Evolutionary conservation across 2,797 vertebrate species (phyloP).

Genomic region (Scolopax rusticola): DNA sequence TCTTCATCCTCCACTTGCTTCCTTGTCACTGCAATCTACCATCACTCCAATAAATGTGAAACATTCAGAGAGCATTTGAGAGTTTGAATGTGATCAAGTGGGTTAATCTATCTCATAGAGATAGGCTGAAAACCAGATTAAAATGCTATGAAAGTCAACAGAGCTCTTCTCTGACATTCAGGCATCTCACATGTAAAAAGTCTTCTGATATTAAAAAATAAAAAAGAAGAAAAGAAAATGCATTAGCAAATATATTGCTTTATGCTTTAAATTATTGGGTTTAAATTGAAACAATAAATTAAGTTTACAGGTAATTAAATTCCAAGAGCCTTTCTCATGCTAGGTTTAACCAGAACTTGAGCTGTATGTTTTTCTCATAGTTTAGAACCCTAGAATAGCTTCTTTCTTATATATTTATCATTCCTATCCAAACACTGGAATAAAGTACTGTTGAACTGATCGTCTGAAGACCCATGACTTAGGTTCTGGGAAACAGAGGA

Average conservation of each 20-base stretch:
- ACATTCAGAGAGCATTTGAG: background rate
- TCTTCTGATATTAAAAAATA: background rate
- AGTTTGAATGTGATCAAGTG: background rate
- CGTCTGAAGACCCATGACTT: background rate
- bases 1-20: background rate
- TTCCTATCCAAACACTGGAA: background rate
- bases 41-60: background rate
- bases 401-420: background rate
- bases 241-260: background rate
- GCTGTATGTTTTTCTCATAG: background rate
- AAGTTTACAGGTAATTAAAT: constrained; percentile 25
- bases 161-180: background rate
- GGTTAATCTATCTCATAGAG: background rate
- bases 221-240: background rate
- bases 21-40: background rate
- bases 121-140: background rate
- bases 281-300: background rate
- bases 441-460: background rate
- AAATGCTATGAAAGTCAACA: constrained; percentile 5
- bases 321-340: background rate
- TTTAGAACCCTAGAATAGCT: background rate
- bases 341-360: background rate
- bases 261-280: background rate
- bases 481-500: background rate
- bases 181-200: background rate